Percentiles rank a stretch among this genome's conserved stretches.
Evolutionary conservation across 2,113 vertebrate genomes (phyloP).

Genomic region (Microcebus lehilahytsara): DNA sequence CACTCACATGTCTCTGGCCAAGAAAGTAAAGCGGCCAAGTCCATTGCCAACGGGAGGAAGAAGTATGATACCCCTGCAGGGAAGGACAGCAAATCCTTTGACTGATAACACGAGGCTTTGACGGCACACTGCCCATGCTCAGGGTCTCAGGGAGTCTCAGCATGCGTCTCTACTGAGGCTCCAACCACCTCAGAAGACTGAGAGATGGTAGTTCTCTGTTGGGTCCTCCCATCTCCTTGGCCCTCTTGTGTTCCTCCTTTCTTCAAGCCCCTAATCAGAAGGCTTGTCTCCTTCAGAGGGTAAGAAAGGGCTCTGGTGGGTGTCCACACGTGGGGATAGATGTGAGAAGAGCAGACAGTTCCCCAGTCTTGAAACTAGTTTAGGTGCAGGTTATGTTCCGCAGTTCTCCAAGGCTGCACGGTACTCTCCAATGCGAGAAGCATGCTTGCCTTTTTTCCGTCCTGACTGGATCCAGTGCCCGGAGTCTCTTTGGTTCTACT

Average conservation of each 20-base stretch:
- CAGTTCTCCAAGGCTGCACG: not conserved
- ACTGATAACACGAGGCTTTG: too few relatives aligned
- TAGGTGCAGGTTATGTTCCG: not conserved
- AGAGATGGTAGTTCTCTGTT: not conserved
- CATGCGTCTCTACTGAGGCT: fast-evolving
- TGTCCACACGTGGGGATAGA: not conserved
- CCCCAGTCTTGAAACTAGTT: not conserved
- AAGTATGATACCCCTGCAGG: not conserved
- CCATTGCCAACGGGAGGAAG: not conserved
- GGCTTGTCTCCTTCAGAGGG: not conserved
- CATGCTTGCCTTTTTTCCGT: fast-evolving
- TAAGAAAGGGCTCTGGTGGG: not conserved
- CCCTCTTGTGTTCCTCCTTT: not conserved
- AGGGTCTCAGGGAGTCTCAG: not conserved
- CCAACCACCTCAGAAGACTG: not conserved
- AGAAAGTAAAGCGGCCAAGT: not conserved
- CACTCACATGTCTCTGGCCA: not conserved
- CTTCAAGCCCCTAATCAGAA: not conserved
- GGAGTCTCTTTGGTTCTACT: not conserved
- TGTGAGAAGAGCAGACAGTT: not conserved
- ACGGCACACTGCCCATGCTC: not conserved
- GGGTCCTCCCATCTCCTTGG: not conserved
- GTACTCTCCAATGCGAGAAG: fast-evolving
- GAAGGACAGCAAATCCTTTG: not conserved
- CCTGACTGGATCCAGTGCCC: not conserved